Conservation (phyloP, 30 jellyfish, hydroid and myxozoan genomes). For the Cassiopea andromeda region DNA sequence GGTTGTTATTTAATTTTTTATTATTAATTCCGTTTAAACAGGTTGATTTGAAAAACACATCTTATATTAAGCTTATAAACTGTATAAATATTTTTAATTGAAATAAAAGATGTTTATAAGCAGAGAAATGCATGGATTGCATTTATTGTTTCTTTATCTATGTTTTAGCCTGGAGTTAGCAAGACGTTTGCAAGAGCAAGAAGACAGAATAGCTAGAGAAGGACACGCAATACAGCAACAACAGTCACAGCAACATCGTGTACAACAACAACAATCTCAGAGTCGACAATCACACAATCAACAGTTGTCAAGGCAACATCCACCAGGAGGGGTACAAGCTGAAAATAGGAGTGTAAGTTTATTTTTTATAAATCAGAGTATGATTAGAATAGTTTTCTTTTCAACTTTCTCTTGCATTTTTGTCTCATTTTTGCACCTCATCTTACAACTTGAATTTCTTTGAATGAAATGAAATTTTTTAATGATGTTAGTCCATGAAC, state of each 20-base stretch:
- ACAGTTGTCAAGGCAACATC: constrained; percentile 48
- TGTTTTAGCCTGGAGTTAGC: constrained; percentile 82
- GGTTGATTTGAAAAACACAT: too few relatives aligned
- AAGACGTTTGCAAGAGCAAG: constrained; percentile 81
- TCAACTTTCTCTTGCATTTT: background rate
- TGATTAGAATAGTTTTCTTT: too few relatives aligned
- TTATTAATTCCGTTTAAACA: too few relatives aligned
- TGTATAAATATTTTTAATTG: too few relatives aligned
- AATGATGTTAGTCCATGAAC: too few relatives aligned
- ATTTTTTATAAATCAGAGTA: background rate
- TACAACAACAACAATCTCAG: constrained; percentile 44
- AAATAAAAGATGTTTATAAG: too few relatives aligned
- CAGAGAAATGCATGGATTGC: too few relatives aligned
- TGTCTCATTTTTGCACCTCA: background rate
- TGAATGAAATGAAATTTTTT: too few relatives aligned
- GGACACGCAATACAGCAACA: constrained; percentile 58
- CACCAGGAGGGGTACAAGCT: background rate
- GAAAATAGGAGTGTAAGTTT: constrained; percentile 23
- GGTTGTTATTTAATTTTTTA: too few relatives aligned
- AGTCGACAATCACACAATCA: constrained; percentile 4
- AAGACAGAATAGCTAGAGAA: constrained; percentile 54
- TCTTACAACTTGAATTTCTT: too few relatives aligned
- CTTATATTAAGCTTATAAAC: too few relatives aligned
- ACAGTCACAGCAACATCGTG: constrained; percentile 2
- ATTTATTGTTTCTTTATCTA: background rate